Conservation (phyloP, 2,113 vertebrate genomes). For the Steatornis caripensis region DNA sequence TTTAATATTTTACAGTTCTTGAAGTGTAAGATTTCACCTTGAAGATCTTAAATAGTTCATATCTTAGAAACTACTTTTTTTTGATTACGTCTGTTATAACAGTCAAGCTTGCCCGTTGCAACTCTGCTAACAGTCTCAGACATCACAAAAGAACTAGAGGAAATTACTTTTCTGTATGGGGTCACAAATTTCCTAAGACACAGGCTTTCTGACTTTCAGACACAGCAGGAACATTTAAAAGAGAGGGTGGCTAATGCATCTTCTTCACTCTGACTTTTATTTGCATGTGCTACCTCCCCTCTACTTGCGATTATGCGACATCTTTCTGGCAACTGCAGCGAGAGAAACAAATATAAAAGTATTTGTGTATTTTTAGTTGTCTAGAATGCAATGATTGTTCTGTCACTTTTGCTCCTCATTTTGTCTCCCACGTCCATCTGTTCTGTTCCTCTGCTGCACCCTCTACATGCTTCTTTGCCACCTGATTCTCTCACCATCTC, state of each 20-base stretch:
- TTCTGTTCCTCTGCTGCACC: constrained; percentile 17
- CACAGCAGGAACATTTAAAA: neutral
- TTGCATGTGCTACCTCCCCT: neutral
- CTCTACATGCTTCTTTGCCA: neutral
- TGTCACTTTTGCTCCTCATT: constrained; percentile 20
- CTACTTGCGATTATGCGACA: neutral
- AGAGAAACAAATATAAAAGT: constrained; percentile 44
- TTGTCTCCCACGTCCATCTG: constrained; percentile 55
- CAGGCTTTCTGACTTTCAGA: neutral
- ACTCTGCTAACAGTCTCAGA: neutral
- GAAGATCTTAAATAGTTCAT: neutral
- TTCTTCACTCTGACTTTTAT: neutral
- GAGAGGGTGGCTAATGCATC: neutral
- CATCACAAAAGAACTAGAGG: neutral
- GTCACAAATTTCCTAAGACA: neutral
- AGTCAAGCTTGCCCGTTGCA: neutral
- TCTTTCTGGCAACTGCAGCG: constrained; percentile 6
- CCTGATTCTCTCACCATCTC: neutral
- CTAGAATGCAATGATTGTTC: constrained; percentile 50
- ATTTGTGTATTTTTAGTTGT: constrained; percentile 63
- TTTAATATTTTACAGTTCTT: neutral
- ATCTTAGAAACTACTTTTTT: neutral
- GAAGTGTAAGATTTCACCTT: neutral
- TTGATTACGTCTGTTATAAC: neutral
- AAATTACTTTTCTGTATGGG: neutral